Percentiles rank a stretch among this genome's conserved stretches.
These are phyloP conservation scores for Drosophila bifasciata DNA, from an alignment of 1,140 invertebrate species.

Conservation along the genomic window DNA sequence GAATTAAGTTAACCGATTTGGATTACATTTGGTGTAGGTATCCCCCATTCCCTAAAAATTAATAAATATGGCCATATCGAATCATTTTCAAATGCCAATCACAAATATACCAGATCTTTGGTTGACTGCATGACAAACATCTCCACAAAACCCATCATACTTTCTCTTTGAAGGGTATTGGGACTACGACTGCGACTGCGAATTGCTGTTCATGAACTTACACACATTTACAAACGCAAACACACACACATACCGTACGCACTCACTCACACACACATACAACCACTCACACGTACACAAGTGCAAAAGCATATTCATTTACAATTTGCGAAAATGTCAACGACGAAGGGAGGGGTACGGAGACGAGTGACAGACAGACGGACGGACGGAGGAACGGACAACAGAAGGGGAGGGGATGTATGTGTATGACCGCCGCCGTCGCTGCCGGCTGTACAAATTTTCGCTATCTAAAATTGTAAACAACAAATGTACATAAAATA, in stretches of 20 bases:
- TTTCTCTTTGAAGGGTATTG: too few relatives aligned
- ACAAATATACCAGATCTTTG: too few relatives aligned
- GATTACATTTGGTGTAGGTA: too few relatives aligned
- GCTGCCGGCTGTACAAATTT: slow-evolving; percentile 73
- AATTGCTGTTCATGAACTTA: slow-evolving; percentile 72
- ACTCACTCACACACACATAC: slow-evolving; percentile 15
- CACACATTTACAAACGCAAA: slow-evolving; percentile 6
- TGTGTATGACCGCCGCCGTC: slow-evolving; percentile 40
- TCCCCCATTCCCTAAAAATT: too few relatives aligned
- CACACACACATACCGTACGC: slow-evolving; percentile 7
- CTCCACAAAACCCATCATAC: too few relatives aligned
- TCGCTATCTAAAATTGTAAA: slow-evolving; percentile 82
- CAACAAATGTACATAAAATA: slow-evolving; percentile 82
- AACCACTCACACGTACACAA: slow-evolving; percentile 33
- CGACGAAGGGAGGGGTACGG: slow-evolving; percentile 22
- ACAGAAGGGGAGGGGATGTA: too few relatives aligned
- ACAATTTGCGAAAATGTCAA: slow-evolving; percentile 81
- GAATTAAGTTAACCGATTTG: too few relatives aligned
- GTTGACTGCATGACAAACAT: too few relatives aligned
- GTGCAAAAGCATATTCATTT: slow-evolving; percentile 71
- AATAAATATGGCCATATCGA: too few relatives aligned
- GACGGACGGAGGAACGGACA: slow-evolving; percentile 13
- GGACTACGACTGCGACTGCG: slow-evolving; percentile 58
- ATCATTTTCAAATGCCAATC: too few relatives aligned
- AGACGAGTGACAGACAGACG: background rate